A percentile compares a stretch with the other conserved stretches of the same genome.
Evolutionary conservation across 2,797 vertebrate species (phyloP).

Genomic region (Octomys mimax): DNA sequence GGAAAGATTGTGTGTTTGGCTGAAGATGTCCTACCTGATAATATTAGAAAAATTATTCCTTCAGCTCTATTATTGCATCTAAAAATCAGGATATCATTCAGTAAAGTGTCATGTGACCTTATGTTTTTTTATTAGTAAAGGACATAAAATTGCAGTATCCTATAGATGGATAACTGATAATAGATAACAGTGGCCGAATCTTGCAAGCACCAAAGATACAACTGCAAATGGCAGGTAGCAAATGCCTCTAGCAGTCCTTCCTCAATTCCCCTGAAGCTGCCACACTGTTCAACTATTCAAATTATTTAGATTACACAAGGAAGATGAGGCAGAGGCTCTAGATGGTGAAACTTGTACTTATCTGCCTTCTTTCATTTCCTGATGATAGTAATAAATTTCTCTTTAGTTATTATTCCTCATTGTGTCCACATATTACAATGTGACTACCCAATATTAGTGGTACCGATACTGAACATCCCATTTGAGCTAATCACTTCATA

Average conservation of each 20-base stretch:
- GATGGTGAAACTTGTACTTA: background rate
- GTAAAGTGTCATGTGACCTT: background rate
- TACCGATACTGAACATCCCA: background rate
- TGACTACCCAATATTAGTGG: background rate
- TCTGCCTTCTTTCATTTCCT: background rate
- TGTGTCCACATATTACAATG: background rate
- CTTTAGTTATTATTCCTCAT: background rate
- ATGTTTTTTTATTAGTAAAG: background rate
- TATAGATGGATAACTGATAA: background rate
- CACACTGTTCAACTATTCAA: background rate
- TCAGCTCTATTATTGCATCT: background rate
- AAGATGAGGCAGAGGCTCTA: background rate
- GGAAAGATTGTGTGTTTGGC: too few relatives aligned
- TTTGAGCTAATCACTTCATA: background rate
- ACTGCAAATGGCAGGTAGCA: background rate
- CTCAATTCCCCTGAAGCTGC: fast-evolving
- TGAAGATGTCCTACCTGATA: background rate
- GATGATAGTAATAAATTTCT: background rate
- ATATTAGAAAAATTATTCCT: background rate
- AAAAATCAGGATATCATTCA: background rate
- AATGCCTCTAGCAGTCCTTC: background rate
- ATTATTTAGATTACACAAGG: background rate
- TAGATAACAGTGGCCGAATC: background rate
- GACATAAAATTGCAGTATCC: background rate
- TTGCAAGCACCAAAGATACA: background rate